These are phyloP conservation scores for Crocuta crocuta DNA, from an alignment of 2,113 vertebrate genomes.

Conservation along the genomic window DNA sequence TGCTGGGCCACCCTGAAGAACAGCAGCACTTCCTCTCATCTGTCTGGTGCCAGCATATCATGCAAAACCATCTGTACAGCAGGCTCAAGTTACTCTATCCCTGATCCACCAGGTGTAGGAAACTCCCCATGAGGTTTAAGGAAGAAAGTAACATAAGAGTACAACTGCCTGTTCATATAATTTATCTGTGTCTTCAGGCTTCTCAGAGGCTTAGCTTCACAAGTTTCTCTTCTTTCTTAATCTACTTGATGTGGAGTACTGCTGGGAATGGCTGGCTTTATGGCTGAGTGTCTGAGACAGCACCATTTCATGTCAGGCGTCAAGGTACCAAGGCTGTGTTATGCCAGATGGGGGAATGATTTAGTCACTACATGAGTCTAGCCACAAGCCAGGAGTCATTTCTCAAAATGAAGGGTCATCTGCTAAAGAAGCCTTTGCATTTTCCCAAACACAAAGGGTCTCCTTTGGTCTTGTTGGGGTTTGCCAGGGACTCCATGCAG, in stretches of 20 bases:
- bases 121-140: background rate
- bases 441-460: background rate
- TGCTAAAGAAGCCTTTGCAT: background rate
- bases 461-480: background rate
- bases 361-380: background rate
- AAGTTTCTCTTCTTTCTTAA: background rate
- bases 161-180: background rate
- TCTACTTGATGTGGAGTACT: background rate
- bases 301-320: background rate
- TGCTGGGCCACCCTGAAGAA: background rate
- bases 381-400: background rate
- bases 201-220: background rate
- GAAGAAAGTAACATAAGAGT: background rate
- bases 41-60: background rate
- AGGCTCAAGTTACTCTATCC: background rate
- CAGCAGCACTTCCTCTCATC: background rate
- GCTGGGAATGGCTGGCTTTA: background rate
- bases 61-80: background rate
- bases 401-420: background rate
- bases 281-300: background rate
- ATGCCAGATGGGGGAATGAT: background rate
- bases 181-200: background rate
- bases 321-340: background rate
- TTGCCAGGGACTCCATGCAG: no score
- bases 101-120: background rate